These are phyloP conservation scores for Achlya flavicornis DNA, from an alignment of 2,888 invertebrate genomes.

Conservation along the genomic window DNA sequence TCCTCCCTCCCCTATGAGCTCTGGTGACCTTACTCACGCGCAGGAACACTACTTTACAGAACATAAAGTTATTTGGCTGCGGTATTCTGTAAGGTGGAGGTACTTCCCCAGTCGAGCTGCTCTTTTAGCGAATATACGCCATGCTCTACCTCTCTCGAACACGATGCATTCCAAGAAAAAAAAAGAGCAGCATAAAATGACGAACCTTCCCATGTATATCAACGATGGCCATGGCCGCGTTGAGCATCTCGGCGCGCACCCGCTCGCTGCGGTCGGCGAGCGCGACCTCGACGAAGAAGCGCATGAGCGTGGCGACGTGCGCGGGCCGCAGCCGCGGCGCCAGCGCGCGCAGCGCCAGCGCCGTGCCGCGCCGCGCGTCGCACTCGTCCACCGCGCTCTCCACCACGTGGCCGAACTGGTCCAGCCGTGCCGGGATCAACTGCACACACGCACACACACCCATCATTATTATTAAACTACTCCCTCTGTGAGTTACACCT, in stretches of 20 bases:
- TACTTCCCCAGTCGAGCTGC: too few species aligned
- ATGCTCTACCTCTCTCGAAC: too few species aligned
- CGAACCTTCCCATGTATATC: constrained; percentile 95
- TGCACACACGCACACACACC: constrained; percentile 39
- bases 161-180: too few species aligned
- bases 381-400: constrained; percentile 94
- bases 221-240: constrained; percentile 95
- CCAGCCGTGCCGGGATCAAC: constrained; percentile 93
- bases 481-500: too few species aligned
- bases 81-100: too few species aligned
- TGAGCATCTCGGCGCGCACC: constrained; percentile 95
- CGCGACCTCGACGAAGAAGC: constrained; percentile 93
- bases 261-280: constrained; percentile 92
- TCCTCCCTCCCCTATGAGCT: too few species aligned
- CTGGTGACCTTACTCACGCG: too few species aligned
- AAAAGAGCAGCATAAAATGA: too few species aligned
- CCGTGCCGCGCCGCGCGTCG: constrained; percentile 95
- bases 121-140: too few species aligned
- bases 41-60: too few species aligned
- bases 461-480: too few species aligned
- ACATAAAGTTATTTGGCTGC: too few species aligned
- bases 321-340: constrained; percentile 88
- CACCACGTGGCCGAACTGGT: constrained; percentile 95
- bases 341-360: constrained; percentile 90
- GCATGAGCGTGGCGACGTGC: constrained; percentile 86